Evolutionary conservation across 2,113 vertebrate genomes (phyloP).

Genomic region (Tupaia tana): DNA sequence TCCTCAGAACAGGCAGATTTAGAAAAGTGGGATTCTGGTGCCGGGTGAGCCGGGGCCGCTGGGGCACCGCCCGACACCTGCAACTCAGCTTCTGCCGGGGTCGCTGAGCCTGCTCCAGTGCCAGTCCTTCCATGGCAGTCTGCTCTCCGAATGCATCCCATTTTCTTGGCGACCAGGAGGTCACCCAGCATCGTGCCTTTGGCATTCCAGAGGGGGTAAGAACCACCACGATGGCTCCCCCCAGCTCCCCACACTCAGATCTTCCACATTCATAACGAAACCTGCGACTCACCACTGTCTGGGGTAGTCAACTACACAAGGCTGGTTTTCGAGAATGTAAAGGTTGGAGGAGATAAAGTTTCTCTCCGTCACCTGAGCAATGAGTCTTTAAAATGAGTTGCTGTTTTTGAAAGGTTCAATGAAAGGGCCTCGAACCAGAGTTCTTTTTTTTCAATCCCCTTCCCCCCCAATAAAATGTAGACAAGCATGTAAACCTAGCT

Average conservation of each 20-base stretch:
- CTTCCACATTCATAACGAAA: background rate
- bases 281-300: slow-evolving; percentile 24
- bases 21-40: slow-evolving; percentile 80
- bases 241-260: background rate
- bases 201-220: slow-evolving; percentile 68
- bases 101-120: background rate
- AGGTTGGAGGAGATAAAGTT: slow-evolving; percentile 73
- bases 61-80: background rate
- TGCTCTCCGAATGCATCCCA: slow-evolving; percentile 58
- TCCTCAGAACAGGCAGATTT: slow-evolving; percentile 76
- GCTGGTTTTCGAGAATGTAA: slow-evolving; percentile 78
- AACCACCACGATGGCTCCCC: background rate
- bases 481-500: slow-evolving; percentile 19
- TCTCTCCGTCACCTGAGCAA: slow-evolving; percentile 79
- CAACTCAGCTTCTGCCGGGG: slow-evolving; percentile 64
- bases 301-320: slow-evolving; percentile 54
- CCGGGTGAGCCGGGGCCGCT: slow-evolving; percentile 59
- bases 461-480: slow-evolving; percentile 47
- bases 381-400: slow-evolving; percentile 76
- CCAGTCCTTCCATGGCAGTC: slow-evolving; percentile 25
- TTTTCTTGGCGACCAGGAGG: slow-evolving; percentile 58
- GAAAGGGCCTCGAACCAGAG: slow-evolving; percentile 62
- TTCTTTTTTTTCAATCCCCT: slow-evolving; percentile 25
- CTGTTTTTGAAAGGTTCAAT: slow-evolving; percentile 62
- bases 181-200: slow-evolving; percentile 55